A percentile compares a stretch with the other conserved stretches of the same genome.
These are phyloP conservation scores for Norana najaformis DNA, from an alignment of 2,888 invertebrate genomes.

Conservation along the genomic window DNA sequence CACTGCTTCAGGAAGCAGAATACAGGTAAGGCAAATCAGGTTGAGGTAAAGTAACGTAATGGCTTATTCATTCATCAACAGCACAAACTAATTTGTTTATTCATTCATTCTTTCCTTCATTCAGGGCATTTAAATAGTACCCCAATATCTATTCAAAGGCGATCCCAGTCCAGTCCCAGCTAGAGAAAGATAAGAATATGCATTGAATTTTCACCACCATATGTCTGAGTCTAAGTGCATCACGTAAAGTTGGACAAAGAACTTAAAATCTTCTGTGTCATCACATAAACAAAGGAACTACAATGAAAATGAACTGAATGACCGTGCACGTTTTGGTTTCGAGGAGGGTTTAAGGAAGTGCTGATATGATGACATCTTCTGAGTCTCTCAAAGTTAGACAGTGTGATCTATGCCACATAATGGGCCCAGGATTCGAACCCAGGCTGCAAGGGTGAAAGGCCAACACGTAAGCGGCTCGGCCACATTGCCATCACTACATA, in stretches of 20 bases:
- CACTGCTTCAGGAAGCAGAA: neutral
- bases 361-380: neutral
- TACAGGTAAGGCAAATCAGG: neutral
- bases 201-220: neutral
- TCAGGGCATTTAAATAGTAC: neutral
- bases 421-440: neutral
- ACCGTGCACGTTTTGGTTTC: neutral
- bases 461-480: neutral
- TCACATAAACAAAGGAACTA: neutral
- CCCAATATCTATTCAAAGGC: neutral
- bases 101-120: neutral
- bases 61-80: too few relatives aligned
- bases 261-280: neutral
- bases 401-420: neutral
- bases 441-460: neutral
- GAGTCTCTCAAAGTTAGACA: neutral
- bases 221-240: neutral
- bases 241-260: neutral
- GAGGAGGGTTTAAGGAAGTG: too few relatives aligned
- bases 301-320: neutral
- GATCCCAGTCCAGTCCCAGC: neutral
- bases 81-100: neutral
- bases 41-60: neutral
- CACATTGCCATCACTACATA: too few relatives aligned
- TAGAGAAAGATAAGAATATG: neutral